These are phyloP conservation scores for Heteromurus nitidus DNA, from an alignment of 2,888 invertebrate genomes.

Conservation along the genomic window DNA sequence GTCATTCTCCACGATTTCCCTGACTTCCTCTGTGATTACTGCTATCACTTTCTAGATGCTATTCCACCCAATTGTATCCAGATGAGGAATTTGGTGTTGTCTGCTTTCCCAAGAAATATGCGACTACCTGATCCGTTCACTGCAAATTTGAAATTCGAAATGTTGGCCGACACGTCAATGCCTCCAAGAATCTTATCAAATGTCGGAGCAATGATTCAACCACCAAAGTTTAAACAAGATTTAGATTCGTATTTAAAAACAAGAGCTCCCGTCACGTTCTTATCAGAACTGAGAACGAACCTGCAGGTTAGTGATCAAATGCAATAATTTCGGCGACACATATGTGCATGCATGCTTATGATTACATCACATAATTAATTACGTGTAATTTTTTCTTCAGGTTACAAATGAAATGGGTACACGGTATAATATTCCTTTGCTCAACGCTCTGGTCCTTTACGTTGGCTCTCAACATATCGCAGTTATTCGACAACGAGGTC, in stretches of 20 bases:
- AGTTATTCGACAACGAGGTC: constrained; percentile 91
- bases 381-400: constrained; percentile 69
- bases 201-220: constrained; percentile 90
- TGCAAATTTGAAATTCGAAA: constrained; percentile 95
- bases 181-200: constrained; percentile 93
- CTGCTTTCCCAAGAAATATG: constrained; percentile 99
- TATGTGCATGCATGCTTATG: too few relatives aligned
- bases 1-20: constrained; percentile 99
- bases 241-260: constrained; percentile 97
- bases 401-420: constrained; percentile 90
- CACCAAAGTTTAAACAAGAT: constrained; percentile 93
- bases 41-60: constrained; percentile 99
- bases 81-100: constrained; percentile 97
- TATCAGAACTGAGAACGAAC: constrained; percentile 92
- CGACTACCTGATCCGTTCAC: constrained; percentile 98
- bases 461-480: constrained; percentile 98
- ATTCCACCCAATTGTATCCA: constrained; percentile 99
- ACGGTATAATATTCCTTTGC: constrained; percentile 94
- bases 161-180: constrained; percentile 90
- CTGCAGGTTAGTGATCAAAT: too few relatives aligned
- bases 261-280: constrained; percentile 94
- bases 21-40: constrained; percentile 99
- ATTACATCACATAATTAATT: too few relatives aligned
- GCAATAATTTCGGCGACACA: too few relatives aligned
- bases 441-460: constrained; percentile 98